These are phyloP conservation scores for Beroe ovata DNA, from an alignment of 37 sponge, comb jelly and placozoan genomes.

Conservation along the genomic window DNA sequence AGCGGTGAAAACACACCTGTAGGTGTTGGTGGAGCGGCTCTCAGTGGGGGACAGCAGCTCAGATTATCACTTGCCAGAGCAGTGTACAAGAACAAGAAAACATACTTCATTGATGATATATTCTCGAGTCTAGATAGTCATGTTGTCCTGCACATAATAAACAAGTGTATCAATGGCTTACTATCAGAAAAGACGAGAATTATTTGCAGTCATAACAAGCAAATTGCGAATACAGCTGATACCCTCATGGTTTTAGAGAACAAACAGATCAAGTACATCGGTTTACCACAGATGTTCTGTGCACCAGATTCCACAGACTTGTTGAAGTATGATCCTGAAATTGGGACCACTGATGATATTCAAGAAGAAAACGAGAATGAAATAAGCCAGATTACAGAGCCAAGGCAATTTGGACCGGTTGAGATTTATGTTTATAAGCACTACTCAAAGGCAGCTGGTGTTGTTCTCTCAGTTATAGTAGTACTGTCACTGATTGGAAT, in stretches of 20 bases:
- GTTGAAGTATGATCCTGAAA: not conserved
- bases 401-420: constrained; percentile 78
- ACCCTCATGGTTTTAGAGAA: constrained; percentile 77
- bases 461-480: constrained; percentile 75
- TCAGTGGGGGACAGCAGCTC: constrained; percentile 98
- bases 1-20: constrained; percentile 90
- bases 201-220: constrained; percentile 71
- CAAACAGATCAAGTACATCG: constrained; percentile 71
- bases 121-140: constrained; percentile 95
- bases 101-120: constrained; percentile 94
- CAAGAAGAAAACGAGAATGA: constrained; percentile 24
- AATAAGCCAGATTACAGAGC: constrained; percentile 12
- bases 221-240: constrained; percentile 81
- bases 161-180: constrained; percentile 82
- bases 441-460: constrained; percentile 85
- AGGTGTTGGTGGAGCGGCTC: constrained; percentile 95
- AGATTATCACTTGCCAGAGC: constrained; percentile 94
- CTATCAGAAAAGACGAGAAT: constrained; percentile 81
- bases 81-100: constrained; percentile 90
- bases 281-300: constrained; percentile 70
- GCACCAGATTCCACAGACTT: not conserved
- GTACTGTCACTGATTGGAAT: constrained; percentile 81
- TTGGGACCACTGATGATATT: not conserved
- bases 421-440: constrained; percentile 82
- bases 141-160: constrained; percentile 84